Percentiles rank a stretch among this genome's conserved stretches.
phyloP scores from a whole-genome alignment of 2,888 invertebrate genomes.

The Leptothorax acervorum region DNA sequence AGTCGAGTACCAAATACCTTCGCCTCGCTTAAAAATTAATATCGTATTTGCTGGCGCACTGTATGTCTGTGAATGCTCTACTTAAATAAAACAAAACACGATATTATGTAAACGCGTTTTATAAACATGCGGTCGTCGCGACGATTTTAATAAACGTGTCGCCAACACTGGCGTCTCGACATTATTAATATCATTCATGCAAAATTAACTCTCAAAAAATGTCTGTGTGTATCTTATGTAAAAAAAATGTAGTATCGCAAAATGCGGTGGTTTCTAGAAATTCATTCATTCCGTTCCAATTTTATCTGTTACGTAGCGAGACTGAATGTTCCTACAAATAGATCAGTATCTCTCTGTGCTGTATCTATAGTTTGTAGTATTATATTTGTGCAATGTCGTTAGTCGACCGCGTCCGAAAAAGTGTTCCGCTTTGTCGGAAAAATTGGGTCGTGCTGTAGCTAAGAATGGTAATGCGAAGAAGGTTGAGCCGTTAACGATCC shows the following conservation, averaged over 20 bases:
- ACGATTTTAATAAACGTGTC: background rate
- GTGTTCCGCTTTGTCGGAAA: background rate
- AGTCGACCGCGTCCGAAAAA: background rate
- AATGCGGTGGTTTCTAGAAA: background rate
- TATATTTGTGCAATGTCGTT: background rate
- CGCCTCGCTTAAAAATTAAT: conserved; percentile 27
- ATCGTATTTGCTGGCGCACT: background rate
- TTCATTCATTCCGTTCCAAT: background rate
- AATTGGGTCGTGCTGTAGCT: conserved; percentile 3
- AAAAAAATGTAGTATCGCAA: background rate
- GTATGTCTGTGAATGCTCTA: background rate
- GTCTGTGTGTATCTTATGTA: background rate
- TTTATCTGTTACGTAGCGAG: conserved; percentile 1
- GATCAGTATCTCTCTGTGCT: background rate
- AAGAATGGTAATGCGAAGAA: conserved; percentile 6
- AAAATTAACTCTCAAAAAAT: background rate
- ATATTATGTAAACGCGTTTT: background rate
- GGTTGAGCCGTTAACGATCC: conserved; percentile 32
- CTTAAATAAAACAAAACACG: conserved; percentile 29
- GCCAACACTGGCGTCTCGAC: background rate
- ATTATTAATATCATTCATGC: conserved; percentile 37
- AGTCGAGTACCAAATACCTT: conserved; percentile 27
- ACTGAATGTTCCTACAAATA: background rate
- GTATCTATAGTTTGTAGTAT: conserved; percentile 19
- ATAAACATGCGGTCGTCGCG: background rate